Base-by-base conservation (phyloP, 2,888 invertebrate genomes). In the Epirrita christyi region DNA sequence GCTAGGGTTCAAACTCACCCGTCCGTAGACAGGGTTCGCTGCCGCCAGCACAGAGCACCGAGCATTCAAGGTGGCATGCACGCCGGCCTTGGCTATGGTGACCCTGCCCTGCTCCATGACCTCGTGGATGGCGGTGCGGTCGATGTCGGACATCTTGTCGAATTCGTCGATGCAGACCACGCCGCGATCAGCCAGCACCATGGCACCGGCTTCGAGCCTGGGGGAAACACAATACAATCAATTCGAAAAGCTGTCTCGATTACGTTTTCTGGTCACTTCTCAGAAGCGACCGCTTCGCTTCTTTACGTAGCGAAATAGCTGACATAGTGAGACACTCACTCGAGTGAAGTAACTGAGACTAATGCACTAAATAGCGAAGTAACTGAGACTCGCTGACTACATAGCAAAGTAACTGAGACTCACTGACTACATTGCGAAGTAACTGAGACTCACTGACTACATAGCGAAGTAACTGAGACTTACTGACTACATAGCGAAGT, bases 131-230 rank as follows among this genome's bases (percentile, higher is more conserved):
- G 99, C 99, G 0, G 99, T 99, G 75, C 99, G 94, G 92, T 99
- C 99, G 62, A 99, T 96, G 86, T 99, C 99, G 0, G 98, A 98
- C 99, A 99, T 99, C 93, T 98, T 98, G 92, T 99, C 99, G 86
- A 99, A 99, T 91, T 99, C 99, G 86, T 99, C 98, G 70, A 95
- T 95, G 83, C 99, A 99, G 44, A 99, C 99, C 45, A 99, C 97
- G 27, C 99, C 99, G 58, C 99, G 94, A 91, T 99, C 99, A 0
- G 99, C 99, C 36, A 99, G 86, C n/a, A 99, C 99, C 99, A 99
- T 99, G 54, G 99, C 99, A 64, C 99, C 99, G 0, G 99, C 99
- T 88, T 99, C 99, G 57, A 99, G 82, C 36, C 98, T 94, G 70
- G 9, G n/a, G 15, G 34, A 7, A 6, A 11, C 5, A 11, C 27